These are phyloP conservation scores for Aix galericulata DNA, from an alignment of 2,113 vertebrate species.

Conservation along the genomic window DNA sequence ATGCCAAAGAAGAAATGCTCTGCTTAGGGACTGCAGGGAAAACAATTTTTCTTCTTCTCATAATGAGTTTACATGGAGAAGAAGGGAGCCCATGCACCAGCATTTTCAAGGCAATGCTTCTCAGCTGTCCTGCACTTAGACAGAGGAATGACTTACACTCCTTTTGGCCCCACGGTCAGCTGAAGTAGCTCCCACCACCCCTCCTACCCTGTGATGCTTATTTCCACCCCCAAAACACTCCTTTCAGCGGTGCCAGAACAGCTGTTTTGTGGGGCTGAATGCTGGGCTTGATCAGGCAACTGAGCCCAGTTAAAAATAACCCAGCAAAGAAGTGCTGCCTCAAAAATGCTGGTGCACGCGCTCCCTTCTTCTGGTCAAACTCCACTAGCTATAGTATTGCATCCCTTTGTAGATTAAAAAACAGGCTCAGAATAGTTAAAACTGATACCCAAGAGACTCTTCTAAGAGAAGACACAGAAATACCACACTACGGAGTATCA, in stretches of 20 bases:
- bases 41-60: not conserved
- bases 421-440: not conserved
- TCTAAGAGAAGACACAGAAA: not conserved
- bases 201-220: not conserved
- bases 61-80: not conserved
- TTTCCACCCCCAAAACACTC: not conserved
- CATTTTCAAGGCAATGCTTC: not conserved
- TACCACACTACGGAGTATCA: not conserved
- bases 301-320: slow-evolving; percentile 30
- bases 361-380: not conserved
- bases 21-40: not conserved
- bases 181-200: not conserved
- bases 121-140: not conserved
- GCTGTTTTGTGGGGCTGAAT: not conserved
- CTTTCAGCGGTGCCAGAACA: not conserved
- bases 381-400: not conserved
- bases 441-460: not conserved
- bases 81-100: not conserved
- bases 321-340: not conserved
- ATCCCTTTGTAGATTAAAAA: not conserved
- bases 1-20: not conserved
- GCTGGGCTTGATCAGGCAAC: not conserved
- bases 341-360: too few species aligned
- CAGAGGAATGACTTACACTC: not conserved
- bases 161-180: not conserved